A percentile compares a stretch with the other conserved stretches of the same genome.
Conservation (phyloP, 2,888 invertebrate genomes). For the Polydesmus complanatus region DNA sequence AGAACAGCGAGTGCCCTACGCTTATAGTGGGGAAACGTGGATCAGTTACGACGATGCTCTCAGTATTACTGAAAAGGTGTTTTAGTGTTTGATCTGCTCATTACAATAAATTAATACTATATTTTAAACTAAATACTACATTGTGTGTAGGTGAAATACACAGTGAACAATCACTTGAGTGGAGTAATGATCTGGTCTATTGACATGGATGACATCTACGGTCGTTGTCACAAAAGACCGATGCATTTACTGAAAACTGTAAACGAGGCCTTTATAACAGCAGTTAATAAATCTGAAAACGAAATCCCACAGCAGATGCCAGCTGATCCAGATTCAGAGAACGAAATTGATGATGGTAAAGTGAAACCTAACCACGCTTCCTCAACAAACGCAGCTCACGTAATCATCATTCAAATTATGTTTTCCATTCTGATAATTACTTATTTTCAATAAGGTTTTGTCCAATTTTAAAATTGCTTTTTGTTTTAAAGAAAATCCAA, state of each 20-base stretch:
- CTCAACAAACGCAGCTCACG: too few relatives aligned
- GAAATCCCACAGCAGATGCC: not conserved
- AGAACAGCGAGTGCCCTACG: conserved; percentile 42
- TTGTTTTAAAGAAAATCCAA: too few relatives aligned
- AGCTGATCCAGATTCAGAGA: not conserved
- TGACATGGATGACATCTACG: conserved; percentile 73
- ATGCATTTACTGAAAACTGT: conserved; percentile 59
- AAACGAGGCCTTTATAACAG: conserved; percentile 45
- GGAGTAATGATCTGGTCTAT: conserved; percentile 82
- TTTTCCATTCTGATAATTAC: too few relatives aligned
- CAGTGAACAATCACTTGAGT: conserved; percentile 49
- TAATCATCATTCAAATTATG: too few relatives aligned
- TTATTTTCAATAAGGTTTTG: too few relatives aligned
- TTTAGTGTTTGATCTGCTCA: conserved; percentile 19
- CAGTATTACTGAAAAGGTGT: conserved; percentile 60
- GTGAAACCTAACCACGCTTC: too few relatives aligned
- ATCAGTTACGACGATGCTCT: conserved; percentile 61
- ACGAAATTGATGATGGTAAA: not conserved
- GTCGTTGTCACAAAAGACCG: conserved; percentile 46
- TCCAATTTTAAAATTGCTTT: too few relatives aligned
- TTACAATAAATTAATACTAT: not conserved
- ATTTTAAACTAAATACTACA: not conserved
- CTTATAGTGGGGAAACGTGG: conserved; percentile 39
- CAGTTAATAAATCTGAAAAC: not conserved
- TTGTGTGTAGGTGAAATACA: conserved; percentile 36